Conservation (phyloP, 2,797 vertebrate genomes). For the Echeneis naucrates region DNA sequence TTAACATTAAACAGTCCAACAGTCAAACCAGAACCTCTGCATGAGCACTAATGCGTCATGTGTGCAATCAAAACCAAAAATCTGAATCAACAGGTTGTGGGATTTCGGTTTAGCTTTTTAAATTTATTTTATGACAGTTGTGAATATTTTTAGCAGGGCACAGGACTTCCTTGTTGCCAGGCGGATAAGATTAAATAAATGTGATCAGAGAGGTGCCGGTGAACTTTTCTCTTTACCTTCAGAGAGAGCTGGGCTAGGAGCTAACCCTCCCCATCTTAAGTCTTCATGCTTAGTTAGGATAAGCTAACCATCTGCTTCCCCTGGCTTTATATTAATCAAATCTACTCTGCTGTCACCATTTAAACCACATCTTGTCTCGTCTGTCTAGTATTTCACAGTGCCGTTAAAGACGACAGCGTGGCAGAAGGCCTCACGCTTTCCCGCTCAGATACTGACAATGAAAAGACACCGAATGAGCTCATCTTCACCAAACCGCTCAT, state of each 20-base stretch:
- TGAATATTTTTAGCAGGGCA: not conserved
- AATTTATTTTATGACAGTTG: no score
- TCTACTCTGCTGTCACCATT: not conserved
- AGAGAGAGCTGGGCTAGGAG: not conserved
- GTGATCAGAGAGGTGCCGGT: no score
- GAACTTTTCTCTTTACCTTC: no score
- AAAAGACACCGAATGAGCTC: not conserved
- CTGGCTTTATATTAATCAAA: not conserved
- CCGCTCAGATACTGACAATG: not conserved
- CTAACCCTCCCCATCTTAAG: not conserved
- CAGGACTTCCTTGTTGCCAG: not conserved
- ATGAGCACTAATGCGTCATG: not conserved
- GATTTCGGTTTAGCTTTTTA: no score
- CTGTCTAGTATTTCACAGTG: not conserved
- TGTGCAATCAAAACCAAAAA: not conserved
- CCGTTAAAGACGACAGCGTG: no score
- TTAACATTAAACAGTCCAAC: not conserved
- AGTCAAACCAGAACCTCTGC: not conserved
- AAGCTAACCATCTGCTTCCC: not conserved
- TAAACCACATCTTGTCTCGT: not conserved
- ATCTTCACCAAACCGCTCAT: not conserved
- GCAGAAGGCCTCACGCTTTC: not conserved
- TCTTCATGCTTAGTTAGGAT: not conserved
- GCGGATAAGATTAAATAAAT: not conserved
- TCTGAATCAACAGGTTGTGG: not conserved